Evolutionary conservation across 2,113 vertebrate species (phyloP), one percentile per base, ranked within the genome.

Genomic region (Silurus meridionalis): DNA sequence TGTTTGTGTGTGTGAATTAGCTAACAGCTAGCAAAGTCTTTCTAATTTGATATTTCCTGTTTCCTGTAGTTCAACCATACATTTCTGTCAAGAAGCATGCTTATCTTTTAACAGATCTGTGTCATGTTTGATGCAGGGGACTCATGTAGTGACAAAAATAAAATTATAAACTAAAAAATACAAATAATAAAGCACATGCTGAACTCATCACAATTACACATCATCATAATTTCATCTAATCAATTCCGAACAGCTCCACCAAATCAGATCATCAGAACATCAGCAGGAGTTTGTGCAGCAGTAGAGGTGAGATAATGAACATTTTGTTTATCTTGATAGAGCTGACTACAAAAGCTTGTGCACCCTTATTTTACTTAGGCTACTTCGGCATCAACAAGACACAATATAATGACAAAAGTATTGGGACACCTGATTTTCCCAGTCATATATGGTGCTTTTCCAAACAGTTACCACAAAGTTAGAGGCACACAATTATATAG

Each of bases 1-100:
- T n/a, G 23, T 63, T 17, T 63, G 63, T 37, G 66, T 1, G 10
- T 66, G 63, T 25, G 21, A 9, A 11, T 13, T 0, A 23, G 46
- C 3, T 13, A 77, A 50, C 50, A 53, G 50, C 46, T 52, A 15
- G 53, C 7, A 23, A 55, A 48, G 15, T 19, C 15, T 48, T 48
- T 72, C 69, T 72, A 72, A 72, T 72, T 72, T 37, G 15, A 50
- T 72, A 50, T 11, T 72, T 37, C 53, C 87, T 83, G 55, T 63
- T 89, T 86, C 85, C 88, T 89, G 57, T 28, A 61, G 61, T 52
- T 10, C 4, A 8, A 60, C 28, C 17, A 19, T 60, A 53, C 28
- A 2, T 88, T 88, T 37, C 64, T 83, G 7, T 55, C 0, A 69
- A 55, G 80, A 61, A 63, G 9, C 9, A 5, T 9, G 14, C 58